Conservation (phyloP, 2,888 invertebrate genomes). For the Galeopsomyia nigrocyanea region DNA sequence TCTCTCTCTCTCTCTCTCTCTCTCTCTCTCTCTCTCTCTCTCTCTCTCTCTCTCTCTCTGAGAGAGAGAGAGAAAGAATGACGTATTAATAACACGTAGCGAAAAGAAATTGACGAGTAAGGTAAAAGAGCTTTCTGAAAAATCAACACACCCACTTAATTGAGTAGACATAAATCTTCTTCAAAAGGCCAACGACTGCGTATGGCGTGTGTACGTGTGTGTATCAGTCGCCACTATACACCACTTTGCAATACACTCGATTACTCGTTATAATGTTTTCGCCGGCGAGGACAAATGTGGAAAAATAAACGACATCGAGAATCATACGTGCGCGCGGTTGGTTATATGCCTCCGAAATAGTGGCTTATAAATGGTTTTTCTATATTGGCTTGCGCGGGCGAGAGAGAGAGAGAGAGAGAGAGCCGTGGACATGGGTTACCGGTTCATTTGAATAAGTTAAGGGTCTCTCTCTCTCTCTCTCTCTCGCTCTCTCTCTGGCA, state of each 20-base stretch:
- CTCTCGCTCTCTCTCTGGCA: constrained; percentile 33
- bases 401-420: no score
- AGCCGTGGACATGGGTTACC: constrained; percentile 68
- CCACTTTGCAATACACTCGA: no score
- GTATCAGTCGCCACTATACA: no score
- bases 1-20: no score
- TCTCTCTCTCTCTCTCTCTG: no score
- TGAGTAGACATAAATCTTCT: constrained; percentile 7
- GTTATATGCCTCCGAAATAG: constrained; percentile 61
- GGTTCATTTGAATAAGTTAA: constrained; percentile 70
- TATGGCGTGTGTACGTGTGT: no score
- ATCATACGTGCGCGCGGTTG: background rate
- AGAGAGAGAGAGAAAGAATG: no score
- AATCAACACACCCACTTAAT: background rate
- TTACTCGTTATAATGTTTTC: no score
- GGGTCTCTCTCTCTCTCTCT: constrained; percentile 59
- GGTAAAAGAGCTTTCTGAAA: background rate
- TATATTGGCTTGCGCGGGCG: constrained; percentile 66
- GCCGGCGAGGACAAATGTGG: no score
- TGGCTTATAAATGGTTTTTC: constrained; percentile 69
- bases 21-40: no score
- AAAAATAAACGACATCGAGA: no score
- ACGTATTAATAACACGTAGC: background rate
- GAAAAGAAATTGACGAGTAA: no score
- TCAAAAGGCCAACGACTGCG: background rate